A percentile compares a stretch with the other conserved stretches of the same genome.
Evolutionary conservation across 2,113 vertebrate genomes (phyloP).

Genomic region (Myotis yumanensis): DNA sequence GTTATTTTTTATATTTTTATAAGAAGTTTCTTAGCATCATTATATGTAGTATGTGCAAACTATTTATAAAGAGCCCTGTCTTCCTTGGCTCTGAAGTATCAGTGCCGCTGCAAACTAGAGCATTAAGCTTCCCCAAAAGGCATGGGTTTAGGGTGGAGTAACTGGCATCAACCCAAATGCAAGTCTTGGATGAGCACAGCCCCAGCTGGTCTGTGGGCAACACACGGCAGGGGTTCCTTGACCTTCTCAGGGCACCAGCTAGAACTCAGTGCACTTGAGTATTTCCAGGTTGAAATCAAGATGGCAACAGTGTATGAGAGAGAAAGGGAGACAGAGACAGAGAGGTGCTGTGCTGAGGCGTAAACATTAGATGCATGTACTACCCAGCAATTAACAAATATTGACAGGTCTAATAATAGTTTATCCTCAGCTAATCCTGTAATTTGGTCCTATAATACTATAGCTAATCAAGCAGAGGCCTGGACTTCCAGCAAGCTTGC

Average conservation of each 20-base stretch:
- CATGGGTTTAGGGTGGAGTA: background rate
- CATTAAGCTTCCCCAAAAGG: background rate
- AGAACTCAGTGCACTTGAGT: background rate
- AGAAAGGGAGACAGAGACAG: too few relatives aligned
- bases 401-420: constrained; percentile 69
- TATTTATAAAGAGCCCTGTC: background rate
- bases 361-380: background rate
- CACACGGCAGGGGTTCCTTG: accelerated
- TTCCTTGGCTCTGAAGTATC: background rate
- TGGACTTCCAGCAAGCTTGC: constrained; percentile 10
- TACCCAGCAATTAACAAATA: constrained; percentile 60
- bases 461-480: background rate
- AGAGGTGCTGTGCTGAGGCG: background rate
- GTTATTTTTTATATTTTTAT: background rate
- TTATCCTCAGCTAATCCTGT: constrained; percentile 69
- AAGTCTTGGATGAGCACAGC: background rate
- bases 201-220: background rate
- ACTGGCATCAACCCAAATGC: background rate
- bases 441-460: constrained; percentile 44
- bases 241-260: background rate
- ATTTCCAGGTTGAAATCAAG: constrained; percentile 14
- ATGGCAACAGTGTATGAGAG: background rate
- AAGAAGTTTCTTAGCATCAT: background rate
- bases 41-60: background rate
- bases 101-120: background rate